These are phyloP conservation scores for Melipona bicolor DNA, from an alignment of 2,888 invertebrate species.

Conservation along the genomic window DNA sequence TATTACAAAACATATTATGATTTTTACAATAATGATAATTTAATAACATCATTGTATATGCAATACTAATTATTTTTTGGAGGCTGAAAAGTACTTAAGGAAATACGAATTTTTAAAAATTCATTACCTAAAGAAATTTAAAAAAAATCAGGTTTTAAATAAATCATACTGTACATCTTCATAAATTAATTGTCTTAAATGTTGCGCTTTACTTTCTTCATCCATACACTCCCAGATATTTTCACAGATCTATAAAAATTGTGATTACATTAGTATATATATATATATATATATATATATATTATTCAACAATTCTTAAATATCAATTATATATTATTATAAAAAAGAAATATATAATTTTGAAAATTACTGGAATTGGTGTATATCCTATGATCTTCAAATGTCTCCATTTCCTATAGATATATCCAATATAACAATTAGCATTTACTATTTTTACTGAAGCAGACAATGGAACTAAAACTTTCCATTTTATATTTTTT, in stretches of 20 bases:
- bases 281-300: too few species aligned
- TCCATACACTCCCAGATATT: rapidly evolving
- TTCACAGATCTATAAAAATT: slow-evolving; percentile 9
- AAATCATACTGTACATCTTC: neutral
- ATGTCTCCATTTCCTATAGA: slow-evolving; percentile 88
- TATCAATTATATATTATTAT: neutral
- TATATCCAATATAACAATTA: slow-evolving; percentile 84
- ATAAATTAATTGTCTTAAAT: slow-evolving; percentile 15
- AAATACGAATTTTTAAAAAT: neutral
- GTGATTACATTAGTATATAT: neutral
- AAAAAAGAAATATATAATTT: neutral
- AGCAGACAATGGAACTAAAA: slow-evolving; percentile 85
- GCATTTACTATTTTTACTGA: slow-evolving; percentile 49
- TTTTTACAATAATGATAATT: neutral
- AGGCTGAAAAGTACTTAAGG: neutral
- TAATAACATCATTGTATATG: neutral
- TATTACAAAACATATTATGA: neutral
- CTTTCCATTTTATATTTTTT: slow-evolving; percentile 85
- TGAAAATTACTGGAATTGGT: slow-evolving; percentile 71
- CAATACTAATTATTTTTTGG: neutral
- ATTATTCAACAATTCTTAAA: neutral
- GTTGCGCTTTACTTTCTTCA: neutral
- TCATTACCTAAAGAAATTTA: neutral
- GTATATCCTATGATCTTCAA: slow-evolving; percentile 85
- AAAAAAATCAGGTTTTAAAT: neutral